Conservation (phyloP, 53 echinoderm and acorn worm genomes). For the Stichopus horrens region DNA sequence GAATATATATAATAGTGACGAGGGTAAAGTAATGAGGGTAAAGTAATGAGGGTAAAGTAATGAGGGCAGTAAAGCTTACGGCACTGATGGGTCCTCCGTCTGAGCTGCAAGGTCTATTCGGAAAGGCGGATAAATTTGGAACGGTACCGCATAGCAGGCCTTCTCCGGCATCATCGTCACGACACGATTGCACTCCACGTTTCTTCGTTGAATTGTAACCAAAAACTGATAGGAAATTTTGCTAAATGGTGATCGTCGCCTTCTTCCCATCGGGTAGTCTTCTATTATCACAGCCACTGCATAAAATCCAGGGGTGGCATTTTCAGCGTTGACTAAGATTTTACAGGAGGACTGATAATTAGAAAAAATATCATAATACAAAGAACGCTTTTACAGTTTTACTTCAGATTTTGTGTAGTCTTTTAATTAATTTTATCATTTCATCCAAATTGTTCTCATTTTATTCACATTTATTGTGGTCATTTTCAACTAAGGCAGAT, state of each 20-base stretch:
- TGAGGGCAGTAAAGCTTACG: background rate
- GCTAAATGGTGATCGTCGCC: background rate
- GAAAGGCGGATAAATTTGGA: background rate
- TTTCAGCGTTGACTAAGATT: constrained; percentile 16
- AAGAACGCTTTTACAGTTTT: background rate
- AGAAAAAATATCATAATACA: background rate
- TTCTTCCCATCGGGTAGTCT: constrained; percentile 11
- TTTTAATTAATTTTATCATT: no score
- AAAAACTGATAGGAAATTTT: constrained; percentile 36
- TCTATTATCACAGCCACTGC: constrained; percentile 60
- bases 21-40: no score
- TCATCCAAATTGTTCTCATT: no score
- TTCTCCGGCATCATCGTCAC: constrained; percentile 4
- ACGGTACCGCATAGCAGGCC: constrained; percentile 24
- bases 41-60: no score
- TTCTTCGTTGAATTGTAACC: constrained; percentile 12
- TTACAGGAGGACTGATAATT: constrained; percentile 1
- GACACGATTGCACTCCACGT: constrained; percentile 14
- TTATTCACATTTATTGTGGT: no score
- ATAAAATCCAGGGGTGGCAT: constrained; percentile 45
- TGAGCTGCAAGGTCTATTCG: background rate
- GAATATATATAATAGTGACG: no score
- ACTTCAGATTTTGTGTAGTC: no score
- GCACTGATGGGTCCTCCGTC: background rate
- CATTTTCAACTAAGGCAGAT: no score